Percentiles rank a stretch among this genome's conserved stretches.
phyloP scores from a whole-genome alignment of 2,888 invertebrate genomes.

The Caenorhabditis angaria region DNA sequence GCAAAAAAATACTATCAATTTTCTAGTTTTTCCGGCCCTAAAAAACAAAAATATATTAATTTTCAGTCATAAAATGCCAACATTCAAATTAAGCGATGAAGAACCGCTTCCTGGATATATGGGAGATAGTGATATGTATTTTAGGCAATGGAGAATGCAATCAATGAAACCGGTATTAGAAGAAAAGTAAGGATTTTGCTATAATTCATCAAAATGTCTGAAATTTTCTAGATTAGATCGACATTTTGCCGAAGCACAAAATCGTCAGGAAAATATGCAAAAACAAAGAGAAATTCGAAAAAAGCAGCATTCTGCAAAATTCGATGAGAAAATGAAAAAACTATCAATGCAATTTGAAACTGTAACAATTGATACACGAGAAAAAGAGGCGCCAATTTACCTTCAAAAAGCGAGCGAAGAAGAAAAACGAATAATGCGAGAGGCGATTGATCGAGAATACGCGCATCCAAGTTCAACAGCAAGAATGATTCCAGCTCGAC shows the following conservation, averaged over 20 bases:
- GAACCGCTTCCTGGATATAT: slow-evolving; percentile 12
- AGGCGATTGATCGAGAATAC: slow-evolving; percentile 15
- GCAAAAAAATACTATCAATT: too few relatives aligned
- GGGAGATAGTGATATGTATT: slow-evolving; percentile 38
- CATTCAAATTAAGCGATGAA: slow-evolving; percentile 28
- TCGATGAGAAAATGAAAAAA: slow-evolving; percentile 12
- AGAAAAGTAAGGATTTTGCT: slow-evolving; percentile 13
- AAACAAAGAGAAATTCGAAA: slow-evolving; percentile 3
- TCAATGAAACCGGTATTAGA: slow-evolving; percentile 29
- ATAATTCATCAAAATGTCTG: not conserved
- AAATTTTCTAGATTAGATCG: slow-evolving; percentile 23
- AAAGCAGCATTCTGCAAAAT: slow-evolving; percentile 22
- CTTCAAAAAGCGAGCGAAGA: slow-evolving; percentile 11
- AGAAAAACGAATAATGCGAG: slow-evolving; percentile 14
- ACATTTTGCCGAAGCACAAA: slow-evolving; percentile 18
- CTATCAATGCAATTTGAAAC: not conserved
- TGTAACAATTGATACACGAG: not conserved
- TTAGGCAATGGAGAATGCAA: slow-evolving; percentile 24
- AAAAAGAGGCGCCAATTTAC: not conserved
- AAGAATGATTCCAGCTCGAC: slow-evolving; percentile 11
- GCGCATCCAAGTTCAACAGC: slow-evolving; percentile 33
- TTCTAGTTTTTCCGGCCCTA: too few relatives aligned
- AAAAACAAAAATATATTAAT: too few relatives aligned
- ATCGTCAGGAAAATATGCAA: slow-evolving; percentile 12
- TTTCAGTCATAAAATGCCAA: slow-evolving; percentile 21